A percentile compares a stretch with the other conserved stretches of the same genome.
phyloP scores from a whole-genome alignment of 2,113 vertebrate species.

The Circaetus cinerascens region DNA sequence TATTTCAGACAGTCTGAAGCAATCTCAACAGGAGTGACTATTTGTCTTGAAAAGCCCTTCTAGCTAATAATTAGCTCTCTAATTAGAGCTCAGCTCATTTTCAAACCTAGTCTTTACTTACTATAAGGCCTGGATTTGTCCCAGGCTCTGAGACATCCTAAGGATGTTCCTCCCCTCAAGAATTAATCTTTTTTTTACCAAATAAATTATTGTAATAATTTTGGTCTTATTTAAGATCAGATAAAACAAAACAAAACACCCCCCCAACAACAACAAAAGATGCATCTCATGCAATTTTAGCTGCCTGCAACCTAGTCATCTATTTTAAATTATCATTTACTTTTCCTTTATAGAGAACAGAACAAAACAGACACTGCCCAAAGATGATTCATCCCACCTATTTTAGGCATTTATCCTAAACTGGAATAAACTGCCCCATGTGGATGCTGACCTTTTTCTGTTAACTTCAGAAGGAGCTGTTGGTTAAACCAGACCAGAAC shows the following conservation, averaged over 20 bases:
- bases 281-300: background rate
- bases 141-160: background rate
- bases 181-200: background rate
- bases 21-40: background rate
- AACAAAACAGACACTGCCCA: background rate
- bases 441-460: background rate
- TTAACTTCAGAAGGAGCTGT: background rate
- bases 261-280: background rate
- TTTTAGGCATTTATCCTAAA: background rate
- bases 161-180: background rate
- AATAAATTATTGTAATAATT: background rate
- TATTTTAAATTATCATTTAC: background rate
- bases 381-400: background rate
- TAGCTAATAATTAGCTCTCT: background rate
- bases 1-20: background rate
- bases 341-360: background rate
- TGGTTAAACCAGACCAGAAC: background rate
- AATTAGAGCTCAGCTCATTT: background rate
- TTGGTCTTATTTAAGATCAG: background rate
- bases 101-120: background rate
- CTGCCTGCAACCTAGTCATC: background rate
- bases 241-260: background rate
- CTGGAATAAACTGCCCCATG: background rate
- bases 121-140: background rate
- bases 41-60: background rate